Evolutionary conservation across 1,140 invertebrate species (phyloP), one percentile per base, ranked within the genome.

Genomic region (Atta cephalotes): DNA sequence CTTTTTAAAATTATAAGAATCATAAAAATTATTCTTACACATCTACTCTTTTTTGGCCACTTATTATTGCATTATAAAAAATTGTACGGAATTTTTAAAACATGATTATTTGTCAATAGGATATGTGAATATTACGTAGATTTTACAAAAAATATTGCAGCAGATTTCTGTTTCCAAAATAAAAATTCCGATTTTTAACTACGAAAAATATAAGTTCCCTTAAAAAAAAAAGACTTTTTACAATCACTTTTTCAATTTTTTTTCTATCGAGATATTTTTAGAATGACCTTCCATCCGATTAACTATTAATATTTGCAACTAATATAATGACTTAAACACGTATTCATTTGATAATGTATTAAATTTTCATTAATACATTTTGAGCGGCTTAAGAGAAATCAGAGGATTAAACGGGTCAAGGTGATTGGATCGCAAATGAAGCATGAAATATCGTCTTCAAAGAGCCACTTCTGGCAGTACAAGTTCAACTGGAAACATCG

Each of bases 401-500:
- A 62, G 16, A 74, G 5, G 68, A 31, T 51, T 74, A 82, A 82
- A 35, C 56, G 60, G 56, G 68, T 82, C 68, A 81, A 81, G 66
- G 79, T 81, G 35, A 84, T 76, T 25, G 56, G 51, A 84, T 76
- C 28, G 56, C 68, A 51, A 60, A 84, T 28, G 39, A 62, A 63
- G 80, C 80, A 60, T 82, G 68, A 49, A 82, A 49, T 56, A 25
- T n/a, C 80, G 68, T 82, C 80, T 74, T 74, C 68, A 81, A 81
- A 72, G 51, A 72, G 79, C 51, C 31, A 72, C 21, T 81, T 81
- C 53, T 45, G 66, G 31, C 66, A 16, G 79, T 18, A 35, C 9
- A 72, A 58, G 49, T 72, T 56, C 68, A 71, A 12, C 78, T 81
- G n/a, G 21, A 71, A 81, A 70, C 31, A 70, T 5, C 65, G 14